These are phyloP conservation scores for Palythoa grandiflora DNA, from an alignment of 92 coral and sea anemone genomes.

Conservation along the genomic window DNA sequence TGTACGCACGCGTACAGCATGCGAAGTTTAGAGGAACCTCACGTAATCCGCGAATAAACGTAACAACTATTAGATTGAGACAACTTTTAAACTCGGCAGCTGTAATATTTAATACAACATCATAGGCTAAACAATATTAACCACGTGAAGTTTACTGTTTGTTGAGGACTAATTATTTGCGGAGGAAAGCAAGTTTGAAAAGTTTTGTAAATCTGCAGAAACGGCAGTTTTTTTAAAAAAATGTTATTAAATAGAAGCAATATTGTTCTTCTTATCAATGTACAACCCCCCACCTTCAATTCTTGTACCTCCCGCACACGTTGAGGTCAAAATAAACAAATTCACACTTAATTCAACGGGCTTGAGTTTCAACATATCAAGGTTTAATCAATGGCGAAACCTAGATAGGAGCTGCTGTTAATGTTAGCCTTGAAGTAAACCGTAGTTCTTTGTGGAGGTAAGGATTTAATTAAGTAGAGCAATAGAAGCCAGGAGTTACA, in stretches of 20 bases:
- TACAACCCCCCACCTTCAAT: slow-evolving; percentile 42
- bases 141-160: slow-evolving; percentile 20
- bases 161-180: not conserved
- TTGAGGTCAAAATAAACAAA: slow-evolving; percentile 75
- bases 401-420: slow-evolving; percentile 34
- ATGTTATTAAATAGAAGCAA: not conserved
- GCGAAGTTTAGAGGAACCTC: not conserved
- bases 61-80: not conserved
- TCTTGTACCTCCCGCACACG: slow-evolving; percentile 45
- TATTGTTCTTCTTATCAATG: not conserved
- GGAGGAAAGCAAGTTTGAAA: not conserved
- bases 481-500: too few relatives aligned
- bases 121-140: slow-evolving; percentile 36
- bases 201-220: not conserved
- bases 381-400: slow-evolving; percentile 52
- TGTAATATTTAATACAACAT: slow-evolving; percentile 3
- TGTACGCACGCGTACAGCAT: not conserved
- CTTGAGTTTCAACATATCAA: slow-evolving; percentile 60
- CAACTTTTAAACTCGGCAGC: slow-evolving; percentile 2
- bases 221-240: not conserved
- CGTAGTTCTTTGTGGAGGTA: too few relatives aligned
- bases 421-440: too few relatives aligned
- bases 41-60: not conserved
- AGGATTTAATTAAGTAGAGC: too few relatives aligned
- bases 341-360: slow-evolving; percentile 74